A percentile compares a stretch with the other conserved stretches of the same genome.
These are phyloP conservation scores for Amphipyra berbera DNA, from an alignment of 2,888 invertebrate genomes.

Conservation along the genomic window DNA sequence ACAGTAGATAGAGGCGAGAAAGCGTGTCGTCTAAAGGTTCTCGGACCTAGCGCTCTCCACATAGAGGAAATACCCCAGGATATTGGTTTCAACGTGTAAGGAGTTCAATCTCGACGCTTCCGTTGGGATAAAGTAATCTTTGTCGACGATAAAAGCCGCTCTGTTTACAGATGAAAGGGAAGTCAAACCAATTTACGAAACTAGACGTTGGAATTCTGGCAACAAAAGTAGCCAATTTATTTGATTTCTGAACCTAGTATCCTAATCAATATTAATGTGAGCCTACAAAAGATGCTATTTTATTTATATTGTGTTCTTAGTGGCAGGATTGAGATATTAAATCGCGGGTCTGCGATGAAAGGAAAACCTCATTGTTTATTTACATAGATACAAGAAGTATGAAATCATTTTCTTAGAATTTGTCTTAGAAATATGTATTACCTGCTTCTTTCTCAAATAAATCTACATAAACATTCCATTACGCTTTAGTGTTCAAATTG, in stretches of 20 bases:
- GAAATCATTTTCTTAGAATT: constrained; percentile 9
- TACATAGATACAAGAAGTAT: constrained; percentile 2
- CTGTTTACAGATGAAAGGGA: constrained; percentile 71
- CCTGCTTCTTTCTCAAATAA: constrained; percentile 2
- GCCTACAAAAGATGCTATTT: constrained; percentile 23
- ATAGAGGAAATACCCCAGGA: constrained; percentile 69
- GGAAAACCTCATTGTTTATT: constrained; percentile 24
- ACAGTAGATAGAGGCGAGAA: constrained; percentile 14
- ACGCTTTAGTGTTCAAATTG: background rate
- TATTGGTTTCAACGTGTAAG: constrained; percentile 75
- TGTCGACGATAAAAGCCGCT: constrained; percentile 68
- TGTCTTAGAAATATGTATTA: no score
- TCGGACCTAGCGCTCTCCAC: constrained; percentile 56
- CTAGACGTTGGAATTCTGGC: constrained; percentile 60
- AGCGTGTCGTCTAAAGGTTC: constrained; percentile 30
- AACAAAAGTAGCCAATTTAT: constrained; percentile 62
- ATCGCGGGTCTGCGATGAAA: constrained; percentile 19
- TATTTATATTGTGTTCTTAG: constrained; percentile 25
- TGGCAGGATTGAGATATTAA: constrained; percentile 25
- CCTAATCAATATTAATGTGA: constrained; percentile 44
- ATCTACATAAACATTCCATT: constrained; percentile 3
- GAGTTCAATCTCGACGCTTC: constrained; percentile 73
- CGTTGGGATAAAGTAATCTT: constrained; percentile 71
- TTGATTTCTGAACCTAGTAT: constrained; percentile 49
- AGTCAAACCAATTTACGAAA: constrained; percentile 68